A percentile compares a stretch with the other conserved stretches of the same genome.
Evolutionary conservation across 2,113 vertebrate genomes (phyloP).

Genomic region (Nycticorax nycticorax): DNA sequence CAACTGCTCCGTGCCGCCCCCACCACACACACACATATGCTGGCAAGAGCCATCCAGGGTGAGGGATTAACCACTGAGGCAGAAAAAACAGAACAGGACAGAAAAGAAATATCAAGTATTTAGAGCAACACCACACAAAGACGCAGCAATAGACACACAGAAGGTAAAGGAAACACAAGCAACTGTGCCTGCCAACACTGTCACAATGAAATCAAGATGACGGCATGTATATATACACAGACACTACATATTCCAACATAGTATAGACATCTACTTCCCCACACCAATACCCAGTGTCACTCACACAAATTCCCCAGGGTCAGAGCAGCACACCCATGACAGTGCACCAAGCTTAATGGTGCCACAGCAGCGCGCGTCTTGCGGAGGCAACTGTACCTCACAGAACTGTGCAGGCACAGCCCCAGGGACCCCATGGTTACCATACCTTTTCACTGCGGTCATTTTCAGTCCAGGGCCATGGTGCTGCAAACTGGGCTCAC

Average conservation of each 20-base stretch:
- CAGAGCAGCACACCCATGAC: background rate
- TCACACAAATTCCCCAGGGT: background rate
- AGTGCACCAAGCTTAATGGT: background rate
- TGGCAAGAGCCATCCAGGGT: background rate
- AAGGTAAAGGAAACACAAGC: background rate
- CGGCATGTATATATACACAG: background rate
- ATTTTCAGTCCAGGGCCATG: background rate
- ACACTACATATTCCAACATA: background rate
- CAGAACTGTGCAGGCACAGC: too few relatives aligned
- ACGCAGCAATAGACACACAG: background rate
- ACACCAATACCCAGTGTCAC: too few relatives aligned
- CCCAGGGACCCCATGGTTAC: too few relatives aligned
- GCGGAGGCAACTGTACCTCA: background rate
- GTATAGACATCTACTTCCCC: background rate
- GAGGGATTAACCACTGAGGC: background rate
- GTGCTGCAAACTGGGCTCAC: background rate
- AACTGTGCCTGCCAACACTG: background rate
- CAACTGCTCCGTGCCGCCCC: background rate
- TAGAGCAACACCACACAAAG: background rate
- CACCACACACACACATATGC: background rate
- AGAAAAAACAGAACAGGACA: background rate
- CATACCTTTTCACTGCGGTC: background rate
- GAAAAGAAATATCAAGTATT: background rate
- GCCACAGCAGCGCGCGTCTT: background rate
- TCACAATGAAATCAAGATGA: background rate